These are phyloP conservation scores for Eurois occulta DNA, from an alignment of 2,888 invertebrate genomes.

Conservation along the genomic window DNA sequence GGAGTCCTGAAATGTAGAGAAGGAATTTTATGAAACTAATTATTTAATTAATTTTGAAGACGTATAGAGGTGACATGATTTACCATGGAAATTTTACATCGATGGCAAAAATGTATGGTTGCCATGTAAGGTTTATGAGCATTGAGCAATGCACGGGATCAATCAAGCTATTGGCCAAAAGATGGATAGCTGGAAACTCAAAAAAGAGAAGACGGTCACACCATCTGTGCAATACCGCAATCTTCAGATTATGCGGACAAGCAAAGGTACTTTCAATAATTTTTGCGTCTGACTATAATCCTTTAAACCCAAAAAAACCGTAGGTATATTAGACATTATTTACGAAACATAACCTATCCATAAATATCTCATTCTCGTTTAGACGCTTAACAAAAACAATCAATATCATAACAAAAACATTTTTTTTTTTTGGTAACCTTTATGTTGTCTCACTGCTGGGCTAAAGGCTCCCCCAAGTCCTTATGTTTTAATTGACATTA, in stretches of 20 bases:
- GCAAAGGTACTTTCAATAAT: neutral
- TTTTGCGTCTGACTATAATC: neutral
- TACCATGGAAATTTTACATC: too few species aligned
- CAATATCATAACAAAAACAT: neutral
- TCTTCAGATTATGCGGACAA: neutral
- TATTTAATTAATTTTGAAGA: neutral
- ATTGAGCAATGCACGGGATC: neutral
- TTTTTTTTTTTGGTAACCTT: neutral
- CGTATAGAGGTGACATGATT: neutral
- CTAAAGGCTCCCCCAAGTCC: neutral
- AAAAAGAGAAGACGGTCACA: neutral
- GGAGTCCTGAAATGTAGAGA: conserved; percentile 89
- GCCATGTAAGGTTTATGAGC: neutral
- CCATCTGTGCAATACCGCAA: neutral
- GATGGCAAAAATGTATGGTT: too few species aligned
- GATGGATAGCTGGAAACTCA: neutral
- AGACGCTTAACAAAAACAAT: neutral
- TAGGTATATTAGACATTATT: neutral
- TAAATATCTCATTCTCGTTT: neutral
- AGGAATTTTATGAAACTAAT: neutral
- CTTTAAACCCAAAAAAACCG: neutral
- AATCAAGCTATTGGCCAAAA: neutral
- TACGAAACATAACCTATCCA: neutral
- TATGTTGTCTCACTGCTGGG: neutral
- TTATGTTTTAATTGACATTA: neutral